Conservation (phyloP, 2,113 vertebrate genomes). For the Canis aureus region DNA sequence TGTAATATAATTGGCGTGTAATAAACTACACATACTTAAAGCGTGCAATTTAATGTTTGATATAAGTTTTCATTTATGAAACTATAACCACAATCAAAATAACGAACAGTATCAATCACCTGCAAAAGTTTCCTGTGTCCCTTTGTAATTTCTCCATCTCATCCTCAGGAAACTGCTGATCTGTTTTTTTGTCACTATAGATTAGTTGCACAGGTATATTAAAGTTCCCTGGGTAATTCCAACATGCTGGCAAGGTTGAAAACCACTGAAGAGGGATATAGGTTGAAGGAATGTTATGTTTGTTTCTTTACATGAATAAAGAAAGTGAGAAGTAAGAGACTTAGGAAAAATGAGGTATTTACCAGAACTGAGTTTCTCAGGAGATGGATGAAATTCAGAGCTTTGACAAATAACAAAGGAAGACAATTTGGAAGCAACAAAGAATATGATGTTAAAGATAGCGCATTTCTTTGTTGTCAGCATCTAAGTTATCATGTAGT, state of each 20-base stretch:
- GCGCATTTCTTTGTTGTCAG: conserved; percentile 41
- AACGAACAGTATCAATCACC: neutral
- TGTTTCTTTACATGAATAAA: neutral
- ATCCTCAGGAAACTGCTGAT: neutral
- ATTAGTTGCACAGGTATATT: conserved; percentile 10
- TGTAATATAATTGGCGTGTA: neutral
- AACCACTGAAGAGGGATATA: conserved; percentile 12
- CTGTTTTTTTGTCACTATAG: neutral
- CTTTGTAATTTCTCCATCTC: conserved; percentile 22
- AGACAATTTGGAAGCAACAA: conserved; percentile 32
- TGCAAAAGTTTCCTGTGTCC: conserved; percentile 2
- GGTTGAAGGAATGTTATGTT: conserved; percentile 17
- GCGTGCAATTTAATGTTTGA: conserved; percentile 27
- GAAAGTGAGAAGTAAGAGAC: conserved; percentile 33
- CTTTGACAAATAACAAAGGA: conserved; percentile 46
- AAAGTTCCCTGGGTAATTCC: conserved; percentile 49
- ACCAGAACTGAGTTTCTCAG: conserved; percentile 13
- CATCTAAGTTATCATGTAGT: neutral
- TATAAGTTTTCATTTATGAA: conserved; percentile 29
- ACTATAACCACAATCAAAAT: conserved; percentile 16
- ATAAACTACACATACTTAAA: conserved; percentile 41
- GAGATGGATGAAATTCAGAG: conserved; percentile 49
- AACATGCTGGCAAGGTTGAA: neutral
- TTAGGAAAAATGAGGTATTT: conserved; percentile 22
- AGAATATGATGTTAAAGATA: conserved; percentile 37